phyloP scores from a whole-genome alignment of 2,888 invertebrate genomes.

The Acrocera orbiculus region DNA sequence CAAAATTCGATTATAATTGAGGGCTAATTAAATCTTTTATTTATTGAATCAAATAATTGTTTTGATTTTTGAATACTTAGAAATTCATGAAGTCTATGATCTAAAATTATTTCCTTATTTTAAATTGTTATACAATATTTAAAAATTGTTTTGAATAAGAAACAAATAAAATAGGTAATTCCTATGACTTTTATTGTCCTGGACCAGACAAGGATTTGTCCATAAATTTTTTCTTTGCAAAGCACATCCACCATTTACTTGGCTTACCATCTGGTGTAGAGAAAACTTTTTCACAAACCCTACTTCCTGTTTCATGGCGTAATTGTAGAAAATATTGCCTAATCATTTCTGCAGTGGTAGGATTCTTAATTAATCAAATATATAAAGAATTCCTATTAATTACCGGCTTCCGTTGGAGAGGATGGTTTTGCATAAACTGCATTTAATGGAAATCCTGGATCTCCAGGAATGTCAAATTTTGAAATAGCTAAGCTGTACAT shows the following conservation, averaged over 20 bases:
- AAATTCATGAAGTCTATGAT: too few species aligned
- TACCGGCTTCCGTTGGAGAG: conserved; percentile 63
- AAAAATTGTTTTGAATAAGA: too few species aligned
- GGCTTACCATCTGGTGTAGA: conserved; percentile 82
- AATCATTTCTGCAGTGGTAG: conserved; percentile 53
- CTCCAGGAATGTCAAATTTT: conserved; percentile 93
- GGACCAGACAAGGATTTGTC: conserved; percentile 68
- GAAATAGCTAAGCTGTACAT: conserved; percentile 92
- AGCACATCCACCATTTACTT: conserved; percentile 99
- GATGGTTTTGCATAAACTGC: conserved; percentile 83
- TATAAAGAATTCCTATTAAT: conserved; percentile 8
- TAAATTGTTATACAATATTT: too few species aligned
- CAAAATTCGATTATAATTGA: neutral
- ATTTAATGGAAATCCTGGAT: conserved; percentile 84
- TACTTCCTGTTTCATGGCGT: conserved; percentile 82
- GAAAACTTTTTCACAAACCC: conserved; percentile 84
- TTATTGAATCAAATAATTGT: too few species aligned
- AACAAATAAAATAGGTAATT: too few species aligned
- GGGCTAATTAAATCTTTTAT: neutral
- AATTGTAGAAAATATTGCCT: conserved; percentile 85
- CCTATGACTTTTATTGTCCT: conserved; percentile 20
- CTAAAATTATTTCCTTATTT: too few species aligned
- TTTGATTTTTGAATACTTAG: too few species aligned
- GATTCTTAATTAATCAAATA: conserved; percentile 1
- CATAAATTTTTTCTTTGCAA: conserved; percentile 99